These are phyloP conservation scores for Phalacrocorax pelagicus DNA, from an alignment of 2,113 vertebrate species.

Conservation along the genomic window DNA sequence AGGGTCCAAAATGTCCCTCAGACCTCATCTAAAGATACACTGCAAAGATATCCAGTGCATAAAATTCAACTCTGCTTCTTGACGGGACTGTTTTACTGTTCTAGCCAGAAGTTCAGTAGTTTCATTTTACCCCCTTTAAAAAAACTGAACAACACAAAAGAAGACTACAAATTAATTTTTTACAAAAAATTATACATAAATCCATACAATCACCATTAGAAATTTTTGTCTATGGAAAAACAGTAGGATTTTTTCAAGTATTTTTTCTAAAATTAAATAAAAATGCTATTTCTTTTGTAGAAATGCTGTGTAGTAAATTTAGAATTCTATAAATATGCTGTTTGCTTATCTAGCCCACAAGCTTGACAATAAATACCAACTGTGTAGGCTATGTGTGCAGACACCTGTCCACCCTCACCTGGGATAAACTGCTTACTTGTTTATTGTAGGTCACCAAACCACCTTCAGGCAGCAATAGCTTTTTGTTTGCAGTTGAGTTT, in stretches of 20 bases:
- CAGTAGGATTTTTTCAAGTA: neutral
- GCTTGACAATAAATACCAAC: neutral
- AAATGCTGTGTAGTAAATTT: neutral
- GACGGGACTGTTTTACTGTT: neutral
- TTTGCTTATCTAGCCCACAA: neutral
- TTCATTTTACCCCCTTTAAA: neutral
- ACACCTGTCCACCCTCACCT: neutral
- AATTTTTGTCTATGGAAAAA: neutral
- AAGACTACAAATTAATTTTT: neutral
- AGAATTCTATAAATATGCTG: fast-evolving
- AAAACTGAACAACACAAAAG: neutral
- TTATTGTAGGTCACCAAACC: neutral
- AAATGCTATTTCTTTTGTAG: neutral
- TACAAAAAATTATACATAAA: neutral
- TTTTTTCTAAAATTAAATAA: neutral
- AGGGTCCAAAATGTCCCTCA: neutral
- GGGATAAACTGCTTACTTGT: neutral
- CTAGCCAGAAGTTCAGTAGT: neutral
- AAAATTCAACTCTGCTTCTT: neutral
- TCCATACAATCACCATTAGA: neutral
- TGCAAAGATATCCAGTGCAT: neutral
- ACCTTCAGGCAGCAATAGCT: neutral
- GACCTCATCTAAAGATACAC: neutral
- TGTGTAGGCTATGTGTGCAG: neutral
- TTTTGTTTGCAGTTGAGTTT: neutral